Evolutionary conservation across 1,140 invertebrate genomes (phyloP).

Genomic region (Brachionus manjavacas): DNA sequence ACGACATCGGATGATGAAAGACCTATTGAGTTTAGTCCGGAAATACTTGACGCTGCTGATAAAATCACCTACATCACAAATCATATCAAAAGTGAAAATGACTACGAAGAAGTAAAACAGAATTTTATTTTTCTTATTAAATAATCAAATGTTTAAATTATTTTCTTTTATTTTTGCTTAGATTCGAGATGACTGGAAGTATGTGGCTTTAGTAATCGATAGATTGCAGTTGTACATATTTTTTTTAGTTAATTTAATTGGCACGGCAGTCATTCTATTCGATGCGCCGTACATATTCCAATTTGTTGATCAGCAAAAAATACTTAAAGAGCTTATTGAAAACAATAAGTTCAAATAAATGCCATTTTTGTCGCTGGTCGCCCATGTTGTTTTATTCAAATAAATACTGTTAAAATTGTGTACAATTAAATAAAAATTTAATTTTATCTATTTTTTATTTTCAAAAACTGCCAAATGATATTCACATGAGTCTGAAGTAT

Average conservation of each 20-base stretch:
- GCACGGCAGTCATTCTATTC: constrained; percentile 47
- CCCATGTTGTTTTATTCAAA: neutral
- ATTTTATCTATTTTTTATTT: neutral
- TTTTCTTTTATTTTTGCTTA: constrained; percentile 16
- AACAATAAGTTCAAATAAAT: constrained; percentile 35
- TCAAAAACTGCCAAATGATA: neutral
- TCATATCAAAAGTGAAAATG: constrained; percentile 79
- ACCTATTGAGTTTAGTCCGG: constrained; percentile 20
- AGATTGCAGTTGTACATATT: constrained; percentile 58
- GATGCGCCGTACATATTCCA: constrained; percentile 40
- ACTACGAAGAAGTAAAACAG: constrained; percentile 63
- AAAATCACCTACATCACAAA: constrained; percentile 41
- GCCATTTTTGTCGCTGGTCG: neutral
- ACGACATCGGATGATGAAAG: constrained; percentile 15
- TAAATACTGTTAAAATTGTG: neutral
- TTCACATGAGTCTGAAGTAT: neutral
- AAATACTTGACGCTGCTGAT: constrained; percentile 25
- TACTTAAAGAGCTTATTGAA: constrained; percentile 30
- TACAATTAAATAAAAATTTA: neutral
- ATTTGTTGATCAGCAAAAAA: constrained; percentile 41
- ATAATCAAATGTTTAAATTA: neutral
- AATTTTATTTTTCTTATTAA: no score
- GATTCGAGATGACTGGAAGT: constrained; percentile 46
- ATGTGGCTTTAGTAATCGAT: constrained; percentile 49
- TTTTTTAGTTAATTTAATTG: constrained; percentile 56